Percentiles rank a stretch among this genome's conserved stretches.
Conservation (phyloP, 1,140 invertebrate genomes). For the Leptopilina clavipes region DNA sequence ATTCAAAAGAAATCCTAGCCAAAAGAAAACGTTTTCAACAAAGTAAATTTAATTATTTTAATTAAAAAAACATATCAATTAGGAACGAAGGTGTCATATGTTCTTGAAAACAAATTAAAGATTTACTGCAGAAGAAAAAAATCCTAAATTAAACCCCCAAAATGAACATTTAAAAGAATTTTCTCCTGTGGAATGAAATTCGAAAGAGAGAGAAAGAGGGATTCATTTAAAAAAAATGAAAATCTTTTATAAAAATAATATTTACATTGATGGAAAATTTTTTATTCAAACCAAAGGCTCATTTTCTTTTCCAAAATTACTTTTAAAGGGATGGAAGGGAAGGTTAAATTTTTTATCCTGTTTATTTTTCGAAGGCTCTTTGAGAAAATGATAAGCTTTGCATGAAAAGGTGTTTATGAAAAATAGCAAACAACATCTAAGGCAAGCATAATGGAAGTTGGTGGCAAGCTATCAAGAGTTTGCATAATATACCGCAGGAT, state of each 20-base stretch:
- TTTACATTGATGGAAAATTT: too few relatives aligned
- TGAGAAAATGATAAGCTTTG: not conserved
- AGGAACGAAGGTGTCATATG: not conserved
- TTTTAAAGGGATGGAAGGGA: not conserved
- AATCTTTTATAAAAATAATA: too few relatives aligned
- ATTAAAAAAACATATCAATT: not conserved
- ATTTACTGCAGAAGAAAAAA: too few relatives aligned
- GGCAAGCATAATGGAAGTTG: conserved; percentile 20
- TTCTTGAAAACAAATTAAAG: too few relatives aligned
- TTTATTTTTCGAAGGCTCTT: not conserved
- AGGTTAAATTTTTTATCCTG: not conserved
- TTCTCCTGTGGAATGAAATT: too few relatives aligned
- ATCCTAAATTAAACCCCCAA: too few relatives aligned
- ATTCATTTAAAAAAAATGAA: too few relatives aligned
- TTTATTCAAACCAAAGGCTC: too few relatives aligned
- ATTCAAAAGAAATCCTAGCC: not conserved
- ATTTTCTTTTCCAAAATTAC: too few relatives aligned
- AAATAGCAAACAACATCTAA: not conserved
- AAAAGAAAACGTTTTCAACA: not conserved
- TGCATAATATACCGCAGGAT: conserved; percentile 32
- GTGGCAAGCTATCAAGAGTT: conserved; percentile 21
- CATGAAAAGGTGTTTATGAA: not conserved
- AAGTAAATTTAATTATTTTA: not conserved
- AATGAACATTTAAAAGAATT: too few relatives aligned
- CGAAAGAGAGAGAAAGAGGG: too few relatives aligned